Percentiles rank a stretch among this genome's conserved stretches.
phyloP scores from a whole-genome alignment of 1,140 invertebrate genomes.

The Triops longicaudatus region DNA sequence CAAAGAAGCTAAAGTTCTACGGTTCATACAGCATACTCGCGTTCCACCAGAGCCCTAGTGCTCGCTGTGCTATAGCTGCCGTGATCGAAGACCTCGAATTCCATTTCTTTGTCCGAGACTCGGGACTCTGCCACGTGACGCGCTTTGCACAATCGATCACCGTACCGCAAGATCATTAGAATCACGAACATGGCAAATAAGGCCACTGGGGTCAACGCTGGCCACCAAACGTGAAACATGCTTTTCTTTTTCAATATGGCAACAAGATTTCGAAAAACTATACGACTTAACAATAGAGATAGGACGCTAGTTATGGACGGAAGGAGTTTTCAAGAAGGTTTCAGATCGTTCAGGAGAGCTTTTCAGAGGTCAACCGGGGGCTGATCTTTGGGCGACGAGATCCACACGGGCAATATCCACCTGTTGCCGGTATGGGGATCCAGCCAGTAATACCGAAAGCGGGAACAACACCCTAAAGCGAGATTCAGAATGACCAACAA shows the following conservation, averaged over 20 bases:
- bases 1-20: not conserved
- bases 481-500: slow-evolving; percentile 63
- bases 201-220: slow-evolving; percentile 57
- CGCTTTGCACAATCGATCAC: slow-evolving; percentile 32
- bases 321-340: not conserved
- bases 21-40: not conserved
- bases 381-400: slow-evolving; percentile 67
- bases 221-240: slow-evolving; percentile 58
- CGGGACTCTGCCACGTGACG: slow-evolving; percentile 8
- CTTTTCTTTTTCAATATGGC: not conserved
- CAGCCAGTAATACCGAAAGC: slow-evolving; percentile 67
- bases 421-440: slow-evolving; percentile 76
- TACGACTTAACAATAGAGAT: not conserved
- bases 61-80: not conserved
- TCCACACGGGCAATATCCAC: slow-evolving; percentile 72
- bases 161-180: slow-evolving; percentile 42
- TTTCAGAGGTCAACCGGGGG: slow-evolving; percentile 59
- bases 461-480: slow-evolving; percentile 62
- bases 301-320: not conserved
- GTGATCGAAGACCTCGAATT: slow-evolving; percentile 23
- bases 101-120: slow-evolving; percentile 19
- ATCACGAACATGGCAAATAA: slow-evolving; percentile 58
- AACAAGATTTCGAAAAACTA: not conserved
- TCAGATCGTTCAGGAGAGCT: not conserved
- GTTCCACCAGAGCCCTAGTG: not conserved